Base-by-base conservation (phyloP, 1,140 invertebrate genomes). In the Acromyrmex echinatior region DNA sequence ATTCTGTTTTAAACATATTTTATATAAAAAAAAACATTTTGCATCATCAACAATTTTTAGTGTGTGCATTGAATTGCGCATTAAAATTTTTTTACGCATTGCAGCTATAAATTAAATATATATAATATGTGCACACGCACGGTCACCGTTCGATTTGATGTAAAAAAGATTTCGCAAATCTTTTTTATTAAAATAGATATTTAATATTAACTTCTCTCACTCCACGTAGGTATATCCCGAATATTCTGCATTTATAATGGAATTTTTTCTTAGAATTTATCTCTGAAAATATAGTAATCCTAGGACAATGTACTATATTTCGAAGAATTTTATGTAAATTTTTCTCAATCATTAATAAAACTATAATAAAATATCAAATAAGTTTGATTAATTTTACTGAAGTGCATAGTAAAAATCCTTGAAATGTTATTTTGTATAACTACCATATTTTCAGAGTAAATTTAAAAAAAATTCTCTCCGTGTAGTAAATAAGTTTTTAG, bases 1-100 rank as follows among this genome's bases (percentile, higher is more conserved):
- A 79, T 68, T 78, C 45, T 25, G 39, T 65, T 79, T 53, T 35
- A 25, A 80, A 68, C 10, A 65, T 12, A 35, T 53, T 58, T 25
- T 16, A 18, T 5, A 39, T 53, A 10, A 18, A 39, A 39, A 66
- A 79, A 35, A 53, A 14, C n/a, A 1, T 80, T 66, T 65, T 21
- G 12, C 62, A 4, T 12, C 18, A 39, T 51, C 12, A 56, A 80
- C n/a, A 18, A 53, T 35, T 68, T 49, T 56, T 39, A 14, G 16
- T n/a, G 18, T 9, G 16, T 39, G 18, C n/a, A 51, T 53, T 21
- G 25, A 18, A 6, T 45, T 16, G 12, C 18, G 12, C n/a, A 56
- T 35, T n/a, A 51, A 3, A 79, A 79, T 80, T 56, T 53, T 45
- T 80, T 68, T 49, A 35, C 14, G 28, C 39, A 39, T 56, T 56